These are phyloP conservation scores for Microtus pennsylvanicus DNA, from an alignment of 2,113 vertebrate species.

Conservation along the genomic window DNA sequence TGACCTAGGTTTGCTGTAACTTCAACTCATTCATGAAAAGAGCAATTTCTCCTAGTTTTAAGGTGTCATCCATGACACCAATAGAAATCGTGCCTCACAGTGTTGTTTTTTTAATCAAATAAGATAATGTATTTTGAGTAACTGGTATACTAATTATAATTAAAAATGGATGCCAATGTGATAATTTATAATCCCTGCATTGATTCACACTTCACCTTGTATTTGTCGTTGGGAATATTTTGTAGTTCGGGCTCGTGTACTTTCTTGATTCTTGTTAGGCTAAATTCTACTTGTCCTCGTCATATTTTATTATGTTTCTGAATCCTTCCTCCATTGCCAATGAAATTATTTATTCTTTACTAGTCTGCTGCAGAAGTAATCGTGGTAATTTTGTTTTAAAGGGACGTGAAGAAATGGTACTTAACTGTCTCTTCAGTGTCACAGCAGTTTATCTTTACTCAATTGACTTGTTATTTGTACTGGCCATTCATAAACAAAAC, in stretches of 20 bases:
- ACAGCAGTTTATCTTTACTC: background rate
- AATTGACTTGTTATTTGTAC: slow-evolving; percentile 36
- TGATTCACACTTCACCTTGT: background rate
- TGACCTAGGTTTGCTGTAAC: background rate
- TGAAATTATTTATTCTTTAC: slow-evolving; percentile 42
- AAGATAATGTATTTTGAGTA: background rate
- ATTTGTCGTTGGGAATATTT: background rate
- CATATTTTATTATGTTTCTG: background rate
- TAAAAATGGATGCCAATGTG: background rate
- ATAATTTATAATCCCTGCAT: background rate
- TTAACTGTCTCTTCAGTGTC: background rate
- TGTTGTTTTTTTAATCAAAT: slow-evolving; percentile 11
- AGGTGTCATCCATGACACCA: background rate
- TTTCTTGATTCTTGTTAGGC: background rate
- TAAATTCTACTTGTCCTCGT: background rate
- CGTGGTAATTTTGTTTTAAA: slow-evolving; percentile 24
- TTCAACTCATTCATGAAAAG: background rate
- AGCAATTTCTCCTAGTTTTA: background rate
- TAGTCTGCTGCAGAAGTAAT: background rate
- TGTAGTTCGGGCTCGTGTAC: background rate
- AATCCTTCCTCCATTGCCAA: background rate
- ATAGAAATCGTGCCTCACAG: background rate
- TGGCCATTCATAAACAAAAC: background rate
- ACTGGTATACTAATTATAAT: background rate
- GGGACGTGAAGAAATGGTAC: background rate